Evolutionary conservation across 2,888 invertebrate species (phyloP).

Genomic region (Cartodere bifasciata): DNA sequence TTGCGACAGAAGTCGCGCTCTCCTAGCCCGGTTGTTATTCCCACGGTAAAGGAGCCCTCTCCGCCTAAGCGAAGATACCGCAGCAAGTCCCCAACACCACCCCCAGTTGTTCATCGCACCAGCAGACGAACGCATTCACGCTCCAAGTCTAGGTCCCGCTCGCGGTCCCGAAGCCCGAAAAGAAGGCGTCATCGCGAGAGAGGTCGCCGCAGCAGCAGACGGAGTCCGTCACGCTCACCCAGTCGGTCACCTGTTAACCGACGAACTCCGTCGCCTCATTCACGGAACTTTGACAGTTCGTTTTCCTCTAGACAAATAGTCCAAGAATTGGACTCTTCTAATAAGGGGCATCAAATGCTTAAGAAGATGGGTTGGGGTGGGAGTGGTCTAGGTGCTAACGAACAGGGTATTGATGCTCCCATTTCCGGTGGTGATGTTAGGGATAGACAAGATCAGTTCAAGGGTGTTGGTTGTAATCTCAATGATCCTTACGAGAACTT

Average conservation of each 20-base stretch:
- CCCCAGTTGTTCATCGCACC: constrained; percentile 16
- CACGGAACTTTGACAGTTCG: not conserved
- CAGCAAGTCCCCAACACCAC: constrained; percentile 42
- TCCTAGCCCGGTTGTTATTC: constrained; percentile 65
- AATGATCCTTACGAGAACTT: constrained; percentile 97
- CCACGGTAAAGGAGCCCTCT: constrained; percentile 56
- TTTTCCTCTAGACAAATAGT: constrained; percentile 13
- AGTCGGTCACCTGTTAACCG: constrained; percentile 23
- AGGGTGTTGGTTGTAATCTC: constrained; percentile 83
- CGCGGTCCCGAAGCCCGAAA: constrained; percentile 35
- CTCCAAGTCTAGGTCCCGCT: constrained; percentile 37
- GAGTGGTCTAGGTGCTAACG: constrained; percentile 83
- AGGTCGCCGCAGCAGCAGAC: constrained; percentile 22
- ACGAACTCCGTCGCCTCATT: not conserved
- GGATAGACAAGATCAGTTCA: constrained; percentile 86
- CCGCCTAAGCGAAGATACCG: constrained; percentile 66
- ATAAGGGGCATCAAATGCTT: constrained; percentile 94
- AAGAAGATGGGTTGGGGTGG: constrained; percentile 99
- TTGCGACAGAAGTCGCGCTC: constrained; percentile 59
- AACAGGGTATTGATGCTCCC: constrained; percentile 92
- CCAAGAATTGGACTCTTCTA: constrained; percentile 69
- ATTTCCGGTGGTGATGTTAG: constrained; percentile 84
- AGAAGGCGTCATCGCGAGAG: constrained; percentile 31
- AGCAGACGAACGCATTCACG: constrained; percentile 36
- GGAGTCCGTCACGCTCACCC: constrained; percentile 37